Conservation (phyloP, 2,113 vertebrate genomes). For the Sapajus apella region DNA sequence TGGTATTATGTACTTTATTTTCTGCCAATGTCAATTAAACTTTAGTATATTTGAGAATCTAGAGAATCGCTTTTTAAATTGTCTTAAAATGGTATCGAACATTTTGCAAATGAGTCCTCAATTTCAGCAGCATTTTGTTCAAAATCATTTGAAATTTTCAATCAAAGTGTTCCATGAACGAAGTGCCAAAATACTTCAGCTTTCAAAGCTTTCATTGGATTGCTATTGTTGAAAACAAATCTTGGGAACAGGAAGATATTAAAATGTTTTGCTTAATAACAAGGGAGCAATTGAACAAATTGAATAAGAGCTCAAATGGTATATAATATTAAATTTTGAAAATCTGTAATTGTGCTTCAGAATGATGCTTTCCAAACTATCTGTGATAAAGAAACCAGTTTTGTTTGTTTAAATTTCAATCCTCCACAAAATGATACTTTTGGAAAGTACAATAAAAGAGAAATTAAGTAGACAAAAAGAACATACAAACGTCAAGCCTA, state of each 20-base stretch:
- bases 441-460: background rate
- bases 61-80: background rate
- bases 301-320: background rate
- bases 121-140: constrained; percentile 45
- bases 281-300: constrained; percentile 18
- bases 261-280: background rate
- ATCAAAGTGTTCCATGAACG: background rate
- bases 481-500: background rate
- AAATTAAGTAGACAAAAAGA: constrained; percentile 14
- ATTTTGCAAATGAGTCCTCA: constrained; percentile 42
- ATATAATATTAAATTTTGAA: constrained; percentile 7
- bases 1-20: background rate
- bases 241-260: constrained; percentile 26
- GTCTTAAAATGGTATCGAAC: background rate
- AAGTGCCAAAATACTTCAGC: background rate
- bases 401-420: background rate
- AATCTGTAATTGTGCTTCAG: background rate
- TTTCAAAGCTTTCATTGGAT: constrained; percentile 43
- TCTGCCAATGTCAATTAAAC: background rate
- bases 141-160: constrained; percentile 46
- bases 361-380: background rate
- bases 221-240: constrained; percentile 52
- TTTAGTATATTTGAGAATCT: background rate
- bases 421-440: constrained; percentile 5
- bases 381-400: background rate